Percentiles rank a stretch among this genome's conserved stretches.
phyloP scores from a whole-genome alignment of 1,140 invertebrate genomes.

The Tachypleus tridentatus region DNA sequence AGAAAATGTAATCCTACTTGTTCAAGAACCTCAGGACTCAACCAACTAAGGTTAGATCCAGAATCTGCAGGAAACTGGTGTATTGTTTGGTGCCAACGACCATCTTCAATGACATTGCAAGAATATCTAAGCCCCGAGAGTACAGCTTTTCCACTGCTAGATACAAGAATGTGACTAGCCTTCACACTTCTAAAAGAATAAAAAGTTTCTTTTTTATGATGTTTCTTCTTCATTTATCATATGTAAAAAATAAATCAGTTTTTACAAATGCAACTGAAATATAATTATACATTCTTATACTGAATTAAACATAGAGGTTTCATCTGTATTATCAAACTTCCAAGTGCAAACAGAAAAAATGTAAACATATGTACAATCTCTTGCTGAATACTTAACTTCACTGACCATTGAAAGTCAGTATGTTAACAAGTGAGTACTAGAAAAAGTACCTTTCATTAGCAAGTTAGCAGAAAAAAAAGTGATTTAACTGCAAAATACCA shows the following conservation, averaged over 20 bases:
- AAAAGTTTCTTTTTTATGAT: not conserved
- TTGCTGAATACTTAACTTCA: no score
- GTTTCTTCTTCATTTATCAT: conserved; percentile 1
- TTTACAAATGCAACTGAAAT: no score
- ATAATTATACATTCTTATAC: no score
- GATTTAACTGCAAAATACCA: no score
- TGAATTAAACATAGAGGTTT: no score
- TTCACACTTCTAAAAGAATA: conserved; percentile 51
- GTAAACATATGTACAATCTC: no score
- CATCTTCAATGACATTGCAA: conserved; percentile 53
- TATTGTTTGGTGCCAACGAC: conserved; percentile 50
- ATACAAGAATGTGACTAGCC: conserved; percentile 70
- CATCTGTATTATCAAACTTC: no score
- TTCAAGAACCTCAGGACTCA: conserved; percentile 79
- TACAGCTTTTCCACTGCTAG: conserved; percentile 50
- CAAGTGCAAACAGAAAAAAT: no score
- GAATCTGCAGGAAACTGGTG: conserved; percentile 59
- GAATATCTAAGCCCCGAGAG: conserved; percentile 65
- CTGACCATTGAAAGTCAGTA: no score
- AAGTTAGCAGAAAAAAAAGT: no score
- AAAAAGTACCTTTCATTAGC: no score
- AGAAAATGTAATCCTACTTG: conserved; percentile 43
- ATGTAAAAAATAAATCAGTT: not conserved
- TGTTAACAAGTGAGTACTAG: no score
- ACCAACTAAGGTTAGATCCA: conserved; percentile 63